phyloP scores from a whole-genome alignment of 2,888 invertebrate species.

The Zootermopsis nevadensis region DNA sequence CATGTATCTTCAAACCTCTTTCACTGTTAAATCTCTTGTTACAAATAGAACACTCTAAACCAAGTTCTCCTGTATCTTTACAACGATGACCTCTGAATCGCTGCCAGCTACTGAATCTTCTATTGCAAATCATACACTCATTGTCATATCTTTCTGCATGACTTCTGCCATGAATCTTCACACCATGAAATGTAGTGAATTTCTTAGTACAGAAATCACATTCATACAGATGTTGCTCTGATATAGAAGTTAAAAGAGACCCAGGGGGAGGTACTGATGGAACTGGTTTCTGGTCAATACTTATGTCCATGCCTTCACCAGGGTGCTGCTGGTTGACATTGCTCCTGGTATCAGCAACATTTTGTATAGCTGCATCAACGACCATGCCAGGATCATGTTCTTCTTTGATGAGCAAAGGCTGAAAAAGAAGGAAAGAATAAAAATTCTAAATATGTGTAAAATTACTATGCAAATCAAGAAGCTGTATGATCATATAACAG shows the following conservation, averaged over 20 bases:
- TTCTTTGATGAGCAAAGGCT: conserved; percentile 1
- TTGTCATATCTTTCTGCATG: background rate
- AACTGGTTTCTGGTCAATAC: background rate
- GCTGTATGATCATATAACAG: background rate
- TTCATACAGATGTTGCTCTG: background rate
- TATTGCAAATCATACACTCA: background rate
- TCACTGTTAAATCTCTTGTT: conserved; percentile 1
- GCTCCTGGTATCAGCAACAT: background rate
- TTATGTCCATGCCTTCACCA: background rate
- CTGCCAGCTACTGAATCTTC: background rate
- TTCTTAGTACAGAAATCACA: background rate
- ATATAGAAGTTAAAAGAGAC: background rate
- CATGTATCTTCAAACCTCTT: background rate
- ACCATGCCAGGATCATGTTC: background rate
- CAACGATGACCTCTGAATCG: background rate
- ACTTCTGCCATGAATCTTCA: background rate
- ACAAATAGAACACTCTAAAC: background rate
- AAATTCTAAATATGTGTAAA: background rate
- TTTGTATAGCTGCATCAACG: background rate
- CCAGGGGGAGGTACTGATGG: background rate
- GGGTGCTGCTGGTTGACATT: background rate
- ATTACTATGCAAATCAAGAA: no score
- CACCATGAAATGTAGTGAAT: background rate
- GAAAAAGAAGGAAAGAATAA: background rate
- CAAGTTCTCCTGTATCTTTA: background rate